A percentile compares a stretch with the other conserved stretches of the same genome.
Conservation (phyloP, 1,140 invertebrate genomes). For the Drosophila tsacasi region DNA sequence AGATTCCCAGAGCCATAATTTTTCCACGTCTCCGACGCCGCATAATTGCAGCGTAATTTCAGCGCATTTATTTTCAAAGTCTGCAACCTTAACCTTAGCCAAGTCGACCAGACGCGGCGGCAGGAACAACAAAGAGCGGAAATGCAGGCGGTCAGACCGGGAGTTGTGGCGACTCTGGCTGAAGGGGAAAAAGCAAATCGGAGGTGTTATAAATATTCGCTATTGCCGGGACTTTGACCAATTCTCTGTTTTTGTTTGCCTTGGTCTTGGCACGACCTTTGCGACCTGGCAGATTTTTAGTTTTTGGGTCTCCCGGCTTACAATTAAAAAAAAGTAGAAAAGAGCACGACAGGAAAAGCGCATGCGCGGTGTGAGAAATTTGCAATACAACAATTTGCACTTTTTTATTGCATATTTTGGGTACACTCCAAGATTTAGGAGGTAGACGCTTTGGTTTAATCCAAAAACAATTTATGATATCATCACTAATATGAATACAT, state of each 20-base stretch:
- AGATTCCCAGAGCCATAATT: conserved; percentile 76
- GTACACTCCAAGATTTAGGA: neutral
- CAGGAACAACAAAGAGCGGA: conserved; percentile 20
- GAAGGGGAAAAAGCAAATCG: neutral
- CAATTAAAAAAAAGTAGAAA: conserved; percentile 56
- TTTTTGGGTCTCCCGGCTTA: conserved; percentile 36
- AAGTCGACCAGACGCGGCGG: conserved; percentile 20
- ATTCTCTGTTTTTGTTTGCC: conserved; percentile 8
- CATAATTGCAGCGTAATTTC: conserved; percentile 79
- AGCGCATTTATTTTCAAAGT: conserved; percentile 73
- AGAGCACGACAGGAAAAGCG: neutral
- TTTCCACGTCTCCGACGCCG: conserved; percentile 74
- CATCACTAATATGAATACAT: too few relatives aligned
- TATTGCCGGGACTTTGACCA: conserved; percentile 27
- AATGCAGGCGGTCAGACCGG: conserved; percentile 28
- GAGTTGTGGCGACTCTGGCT: neutral
- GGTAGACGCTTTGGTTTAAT: neutral
- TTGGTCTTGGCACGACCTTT: conserved; percentile 29
- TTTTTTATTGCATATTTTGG: conserved; percentile 12
- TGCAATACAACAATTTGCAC: conserved; percentile 20
- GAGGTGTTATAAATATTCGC: conserved; percentile 33
- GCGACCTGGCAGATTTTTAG: conserved; percentile 11
- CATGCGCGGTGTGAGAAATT: conserved; percentile 9
- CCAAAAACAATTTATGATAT: neutral
- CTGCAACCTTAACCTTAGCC: conserved; percentile 72